phyloP scores from a whole-genome alignment of 2,888 invertebrate species.

The Dyspetes luteomarginatus region DNA sequence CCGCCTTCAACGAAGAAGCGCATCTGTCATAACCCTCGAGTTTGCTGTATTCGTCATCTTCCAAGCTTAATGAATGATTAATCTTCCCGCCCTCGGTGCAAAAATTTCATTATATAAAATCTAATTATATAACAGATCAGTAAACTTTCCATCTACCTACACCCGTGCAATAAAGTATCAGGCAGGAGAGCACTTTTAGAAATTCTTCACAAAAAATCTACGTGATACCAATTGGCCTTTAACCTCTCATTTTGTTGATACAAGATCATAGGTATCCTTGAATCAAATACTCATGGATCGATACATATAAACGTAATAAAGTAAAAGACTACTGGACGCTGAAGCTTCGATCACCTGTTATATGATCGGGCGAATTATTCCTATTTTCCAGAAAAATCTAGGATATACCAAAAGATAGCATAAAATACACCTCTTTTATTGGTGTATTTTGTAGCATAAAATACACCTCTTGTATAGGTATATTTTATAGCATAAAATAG shows the following conservation, averaged over 20 bases:
- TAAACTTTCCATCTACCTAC: no score
- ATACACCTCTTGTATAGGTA: no score
- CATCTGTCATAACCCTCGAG: constrained; percentile 25
- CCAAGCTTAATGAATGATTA: constrained; percentile 80
- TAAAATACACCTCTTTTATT: no score
- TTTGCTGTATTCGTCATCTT: constrained; percentile 74
- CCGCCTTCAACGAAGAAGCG: constrained; percentile 26
- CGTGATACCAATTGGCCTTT: constrained; percentile 10
- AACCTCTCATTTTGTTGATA: not conserved
- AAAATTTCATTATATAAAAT: constrained; percentile 68
- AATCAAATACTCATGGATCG: not conserved
- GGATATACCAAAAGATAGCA: no score
- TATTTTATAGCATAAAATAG: no score
- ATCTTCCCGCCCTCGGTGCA: constrained; percentile 79
- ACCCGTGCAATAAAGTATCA: constrained; percentile 8
- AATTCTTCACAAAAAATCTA: constrained; percentile 31
- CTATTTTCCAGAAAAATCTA: no score
- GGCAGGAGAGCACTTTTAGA: not conserved
- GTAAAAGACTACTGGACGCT: no score
- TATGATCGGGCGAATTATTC: no score
- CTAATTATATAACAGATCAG: not conserved
- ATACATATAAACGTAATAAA: not conserved
- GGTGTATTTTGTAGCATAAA: no score
- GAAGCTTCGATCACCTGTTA: no score
- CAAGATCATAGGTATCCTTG: not conserved